Evolutionary conservation across 1,140 invertebrate species (phyloP).

Genomic region (Cydia splendana): DNA sequence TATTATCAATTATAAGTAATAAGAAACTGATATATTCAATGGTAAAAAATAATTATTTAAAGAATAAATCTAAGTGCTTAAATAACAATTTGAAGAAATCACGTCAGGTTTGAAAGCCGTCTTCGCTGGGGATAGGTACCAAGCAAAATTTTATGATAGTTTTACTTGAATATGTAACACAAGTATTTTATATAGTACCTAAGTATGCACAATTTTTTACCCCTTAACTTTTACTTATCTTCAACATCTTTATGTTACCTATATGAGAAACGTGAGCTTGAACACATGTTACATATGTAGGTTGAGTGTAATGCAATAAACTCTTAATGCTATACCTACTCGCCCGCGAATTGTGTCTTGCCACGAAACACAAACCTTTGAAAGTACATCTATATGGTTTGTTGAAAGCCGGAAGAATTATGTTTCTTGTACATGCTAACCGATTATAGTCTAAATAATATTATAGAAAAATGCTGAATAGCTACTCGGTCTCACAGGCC

Average conservation of each 20-base stretch:
- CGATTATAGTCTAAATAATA: slow-evolving; percentile 40
- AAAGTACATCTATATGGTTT: not conserved
- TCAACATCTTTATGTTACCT: not conserved
- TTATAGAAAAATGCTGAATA: slow-evolving; percentile 70
- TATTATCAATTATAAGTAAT: no score
- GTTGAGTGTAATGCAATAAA: slow-evolving; percentile 19
- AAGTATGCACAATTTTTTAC: not conserved
- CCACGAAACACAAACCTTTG: slow-evolving; percentile 16
- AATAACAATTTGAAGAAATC: no score
- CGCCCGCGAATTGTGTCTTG: slow-evolving; percentile 9
- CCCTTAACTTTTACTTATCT: not conserved
- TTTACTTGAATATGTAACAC: no score
- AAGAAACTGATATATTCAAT: no score
- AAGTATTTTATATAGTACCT: no score
- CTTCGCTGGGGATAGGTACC: no score
- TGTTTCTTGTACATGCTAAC: slow-evolving; percentile 11
- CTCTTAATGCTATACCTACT: slow-evolving; percentile 12
- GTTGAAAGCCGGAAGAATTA: slow-evolving; percentile 14
- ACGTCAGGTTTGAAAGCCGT: no score
- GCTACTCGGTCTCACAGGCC: slow-evolving; percentile 57
- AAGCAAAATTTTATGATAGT: no score
- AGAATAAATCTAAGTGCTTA: no score
- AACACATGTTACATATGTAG: not conserved
- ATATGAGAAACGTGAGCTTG: not conserved
- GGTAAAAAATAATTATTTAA: no score